A percentile compares a stretch with the other conserved stretches of the same genome.
phyloP scores from a whole-genome alignment of 2,113 vertebrate species.

The Notarius quadriscutis region DNA sequence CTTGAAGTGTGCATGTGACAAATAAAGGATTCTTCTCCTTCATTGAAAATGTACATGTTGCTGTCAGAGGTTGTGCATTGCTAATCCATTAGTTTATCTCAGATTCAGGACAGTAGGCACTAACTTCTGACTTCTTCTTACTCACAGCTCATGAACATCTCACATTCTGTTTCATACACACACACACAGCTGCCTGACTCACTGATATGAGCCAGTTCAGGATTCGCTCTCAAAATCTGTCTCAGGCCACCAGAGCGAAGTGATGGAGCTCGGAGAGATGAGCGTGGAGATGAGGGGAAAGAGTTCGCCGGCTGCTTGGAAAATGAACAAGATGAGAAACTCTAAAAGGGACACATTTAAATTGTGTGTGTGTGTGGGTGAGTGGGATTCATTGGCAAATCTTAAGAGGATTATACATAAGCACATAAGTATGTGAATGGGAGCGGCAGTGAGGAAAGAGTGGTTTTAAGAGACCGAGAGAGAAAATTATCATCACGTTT shows the following conservation, averaged over 20 bases:
- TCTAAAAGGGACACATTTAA: background rate
- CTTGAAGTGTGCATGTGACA: no score
- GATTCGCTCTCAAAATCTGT: constrained; percentile 5
- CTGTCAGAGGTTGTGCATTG: background rate
- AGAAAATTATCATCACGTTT: background rate
- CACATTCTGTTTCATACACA: background rate
- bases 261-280: background rate
- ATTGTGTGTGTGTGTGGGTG: background rate
- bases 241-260: background rate
- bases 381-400: constrained; percentile 13
- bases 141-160: background rate
- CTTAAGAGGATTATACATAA: constrained; percentile 37
- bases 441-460: background rate
- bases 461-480: background rate
- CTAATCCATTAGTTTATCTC: no score
- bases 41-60: background rate
- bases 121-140: background rate
- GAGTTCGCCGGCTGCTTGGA: background rate
- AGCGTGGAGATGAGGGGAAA: background rate
- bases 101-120: background rate
- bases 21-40: no score
- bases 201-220: background rate
- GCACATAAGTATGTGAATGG: constrained; percentile 39
- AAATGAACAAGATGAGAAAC: background rate
- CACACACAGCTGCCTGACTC: background rate